Conservation (phyloP, 2,888 invertebrate genomes). For the Prosapia bicincta region DNA sequence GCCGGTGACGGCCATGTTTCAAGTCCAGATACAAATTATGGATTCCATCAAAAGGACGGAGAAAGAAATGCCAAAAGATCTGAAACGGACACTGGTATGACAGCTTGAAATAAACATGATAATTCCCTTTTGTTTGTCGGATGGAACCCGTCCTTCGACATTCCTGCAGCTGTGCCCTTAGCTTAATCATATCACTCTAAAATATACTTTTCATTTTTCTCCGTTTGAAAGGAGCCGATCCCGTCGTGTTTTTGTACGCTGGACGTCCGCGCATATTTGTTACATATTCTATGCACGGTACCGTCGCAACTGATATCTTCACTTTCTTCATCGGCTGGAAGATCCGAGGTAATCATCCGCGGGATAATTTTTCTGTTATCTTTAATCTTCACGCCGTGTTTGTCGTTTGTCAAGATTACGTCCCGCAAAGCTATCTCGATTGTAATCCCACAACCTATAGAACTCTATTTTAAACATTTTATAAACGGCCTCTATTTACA, state of each 20-base stretch:
- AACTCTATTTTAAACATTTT: too few relatives aligned
- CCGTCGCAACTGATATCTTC: neutral
- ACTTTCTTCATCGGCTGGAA: neutral
- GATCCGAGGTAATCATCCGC: neutral
- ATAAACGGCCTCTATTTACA: too few relatives aligned
- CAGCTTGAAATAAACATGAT: conserved; percentile 17
- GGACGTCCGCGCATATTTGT: neutral
- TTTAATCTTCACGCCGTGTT: too few relatives aligned
- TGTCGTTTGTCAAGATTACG: too few relatives aligned
- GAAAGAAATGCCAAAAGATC: neutral
- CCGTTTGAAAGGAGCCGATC: conserved; percentile 16
- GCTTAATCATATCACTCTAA: conserved; percentile 12
- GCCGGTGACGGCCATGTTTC: neutral
- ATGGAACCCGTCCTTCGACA: conserved; percentile 17
- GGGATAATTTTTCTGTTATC: too few relatives aligned
- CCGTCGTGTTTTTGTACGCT: conserved; percentile 18
- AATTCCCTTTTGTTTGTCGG: conserved; percentile 13
- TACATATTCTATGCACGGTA: neutral
- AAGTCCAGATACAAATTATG: neutral
- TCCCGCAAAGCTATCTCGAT: too few relatives aligned
- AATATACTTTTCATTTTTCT: conserved; percentile 25
- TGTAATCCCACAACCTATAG: too few relatives aligned
- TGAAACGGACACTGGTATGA: neutral
- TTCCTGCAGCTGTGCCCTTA: neutral
- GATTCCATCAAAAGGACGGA: neutral